Evolutionary conservation across 30 jellyfish, hydroid and myxozoan species (phyloP).

Genomic region (Aurelia aurita): DNA sequence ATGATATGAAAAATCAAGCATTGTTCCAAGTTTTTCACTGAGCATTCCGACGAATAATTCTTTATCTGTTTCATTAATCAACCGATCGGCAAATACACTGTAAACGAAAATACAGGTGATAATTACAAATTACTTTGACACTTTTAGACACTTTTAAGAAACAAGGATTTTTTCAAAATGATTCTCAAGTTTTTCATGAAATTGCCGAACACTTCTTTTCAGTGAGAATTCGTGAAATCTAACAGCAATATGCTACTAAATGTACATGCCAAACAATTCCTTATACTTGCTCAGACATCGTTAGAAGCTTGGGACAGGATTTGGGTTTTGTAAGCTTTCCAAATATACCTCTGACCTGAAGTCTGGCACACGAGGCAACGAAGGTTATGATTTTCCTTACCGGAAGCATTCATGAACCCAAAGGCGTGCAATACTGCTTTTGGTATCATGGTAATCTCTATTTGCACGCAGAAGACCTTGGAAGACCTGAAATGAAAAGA

Average conservation of each 20-base stretch:
- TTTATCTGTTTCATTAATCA: slow-evolving; percentile 81
- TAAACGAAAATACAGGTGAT: background rate
- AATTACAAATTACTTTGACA: too few species aligned
- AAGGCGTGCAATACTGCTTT: slow-evolving; percentile 89
- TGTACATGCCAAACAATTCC: too few species aligned
- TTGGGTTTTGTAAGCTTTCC: too few species aligned
- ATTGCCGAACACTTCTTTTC: too few species aligned
- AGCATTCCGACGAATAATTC: slow-evolving; percentile 79
- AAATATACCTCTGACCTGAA: background rate
- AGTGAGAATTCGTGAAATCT: too few species aligned
- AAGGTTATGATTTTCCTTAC: slow-evolving; percentile 21
- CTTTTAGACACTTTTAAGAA: too few species aligned
- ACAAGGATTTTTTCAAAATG: too few species aligned
- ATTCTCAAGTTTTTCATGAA: too few species aligned
- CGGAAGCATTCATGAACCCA: slow-evolving; percentile 99
- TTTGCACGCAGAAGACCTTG: slow-evolving; percentile 95
- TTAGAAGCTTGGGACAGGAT: too few species aligned
- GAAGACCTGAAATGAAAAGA: slow-evolving; percentile 68
- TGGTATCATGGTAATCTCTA: slow-evolving; percentile 92
- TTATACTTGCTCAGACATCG: too few species aligned
- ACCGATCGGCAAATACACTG: slow-evolving; percentile 97
- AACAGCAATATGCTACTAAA: too few species aligned
- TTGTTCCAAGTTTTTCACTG: slow-evolving; percentile 93
- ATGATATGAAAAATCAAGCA: slow-evolving; percentile 95
- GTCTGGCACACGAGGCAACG: background rate